Base-by-base conservation (phyloP, 2,113 vertebrate genomes). In the Anhinga anhinga region DNA sequence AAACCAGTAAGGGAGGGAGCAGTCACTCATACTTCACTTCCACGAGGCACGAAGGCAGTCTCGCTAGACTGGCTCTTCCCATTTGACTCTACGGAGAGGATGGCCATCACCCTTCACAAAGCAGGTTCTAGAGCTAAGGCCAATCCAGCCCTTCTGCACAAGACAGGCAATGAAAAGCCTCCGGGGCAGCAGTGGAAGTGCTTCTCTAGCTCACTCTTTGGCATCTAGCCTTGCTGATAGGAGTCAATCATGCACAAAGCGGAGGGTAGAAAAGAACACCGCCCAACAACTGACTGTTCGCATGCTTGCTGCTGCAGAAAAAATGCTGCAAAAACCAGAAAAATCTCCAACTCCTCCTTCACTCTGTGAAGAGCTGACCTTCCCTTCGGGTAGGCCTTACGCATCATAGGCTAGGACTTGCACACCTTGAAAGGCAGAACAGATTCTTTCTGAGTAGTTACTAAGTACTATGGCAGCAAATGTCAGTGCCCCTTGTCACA, bases 231-330 rank as follows among this genome's bases (percentile, higher is more conserved):
- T 22, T 32, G 45, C 81, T 45, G 34, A 4, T 12, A 40, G 19
- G 16, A 74, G n/a, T 13, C 69, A 20, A 22, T 9, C 0, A 0
- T 4, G 26, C 52, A 82, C 59, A 23, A 12, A 13, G 23, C 6
- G 1, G 26, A n/a, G 44, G 36, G 21, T 10, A 14, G 36, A 27
- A 69, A 44, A 59, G 19, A 72, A 23, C n/a, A 9, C 9, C 0
- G 0, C 3, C 1, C 11, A 49, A 36, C 38, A 66, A 7, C 55
- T 69, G n/a, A 0, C 45, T 55, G 22, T 6, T 78, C 4, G 2
- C 27, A 13, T 12, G 15, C 20, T 47, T 40, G 25, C 11, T 1
- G 0, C 56, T 7, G 1, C 25, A n/a, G 20, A 9, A 19, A 77
- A 77, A 85, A 34, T 26, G 6, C 38, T 7, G 52, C 67, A 11